Evolutionary conservation across 2,113 vertebrate species (phyloP), one percentile per base, ranked within the genome.

Genomic region (Pleuronectes platessa): DNA sequence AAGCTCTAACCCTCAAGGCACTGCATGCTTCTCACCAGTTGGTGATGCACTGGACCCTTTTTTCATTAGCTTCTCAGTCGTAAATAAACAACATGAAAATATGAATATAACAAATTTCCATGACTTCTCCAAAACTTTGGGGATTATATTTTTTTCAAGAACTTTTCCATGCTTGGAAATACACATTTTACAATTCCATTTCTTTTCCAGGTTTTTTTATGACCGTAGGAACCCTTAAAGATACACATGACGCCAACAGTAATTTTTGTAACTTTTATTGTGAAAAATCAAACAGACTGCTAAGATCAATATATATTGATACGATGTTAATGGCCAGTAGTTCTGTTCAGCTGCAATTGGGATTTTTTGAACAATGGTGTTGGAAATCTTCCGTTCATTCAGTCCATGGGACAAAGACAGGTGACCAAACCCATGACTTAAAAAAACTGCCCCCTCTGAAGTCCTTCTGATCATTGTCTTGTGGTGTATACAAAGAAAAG

Each of bases 261-360:
- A 76, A 78, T 91, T 90, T 93, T 94, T 92, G 91, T 89, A 92
- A 94, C 92, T 89, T 95, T 95, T 95, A 94, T 95, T 95, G 92
- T 94, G 91, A 89, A 94, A 93, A 94, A 94, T 90, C 88, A 94
- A 93, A 94, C 92, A 89, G 92, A 95, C 92, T 91, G 93, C 94
- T 94, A 94, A 91, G 92, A 93, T 94, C 94, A 94, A 94, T 93
- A 92, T 92, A 93, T 94, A 94, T 92, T 92, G 92, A 91, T 93
- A 94, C 92, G 93, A 88, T 90, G 90, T 94, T 92, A 93, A 93
- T 92, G 89, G 91, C 89, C 94, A 94, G 93, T 92, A 94, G 89
- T 93, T 92, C 83, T 90, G 89, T 91, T 92, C 90, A 90, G 90
- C 88, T 94, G 92, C 82, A 94, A 89, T 86, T 87, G 76, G 81